Conservation (phyloP, 1,140 invertebrate genomes). For the Drosophila nigrodunni region DNA sequence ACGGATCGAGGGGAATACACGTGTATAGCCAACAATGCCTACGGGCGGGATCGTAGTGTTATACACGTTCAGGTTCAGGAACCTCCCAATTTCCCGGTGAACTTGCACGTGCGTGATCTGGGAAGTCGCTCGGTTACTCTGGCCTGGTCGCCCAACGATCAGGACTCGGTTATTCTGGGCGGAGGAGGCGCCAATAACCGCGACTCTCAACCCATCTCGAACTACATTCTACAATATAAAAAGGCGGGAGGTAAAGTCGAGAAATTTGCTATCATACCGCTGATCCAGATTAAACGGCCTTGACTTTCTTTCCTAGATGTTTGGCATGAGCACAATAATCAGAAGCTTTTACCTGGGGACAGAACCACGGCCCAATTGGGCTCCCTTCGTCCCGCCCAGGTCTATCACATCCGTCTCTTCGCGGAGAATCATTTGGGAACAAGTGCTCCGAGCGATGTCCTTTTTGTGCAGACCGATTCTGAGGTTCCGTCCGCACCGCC, state of each 20-base stretch:
- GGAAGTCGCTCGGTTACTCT: constrained; percentile 87
- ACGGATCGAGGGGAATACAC: constrained; percentile 89
- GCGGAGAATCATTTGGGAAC: constrained; percentile 89
- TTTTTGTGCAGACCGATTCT: constrained; percentile 88
- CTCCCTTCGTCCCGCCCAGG: constrained; percentile 88
- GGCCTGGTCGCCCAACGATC: constrained; percentile 86
- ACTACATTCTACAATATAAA: constrained; percentile 88
- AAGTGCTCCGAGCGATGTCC: constrained; percentile 87
- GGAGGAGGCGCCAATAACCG: constrained; percentile 51
- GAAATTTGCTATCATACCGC: no score
- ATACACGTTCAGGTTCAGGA: constrained; percentile 89
- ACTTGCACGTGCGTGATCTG: constrained; percentile 87
- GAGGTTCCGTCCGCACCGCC: constrained; percentile 90
- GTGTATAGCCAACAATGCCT: constrained; percentile 89
- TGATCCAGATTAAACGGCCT: neutral
- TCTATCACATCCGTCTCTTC: constrained; percentile 88
- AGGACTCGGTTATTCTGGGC: constrained; percentile 56
- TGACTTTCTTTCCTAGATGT: constrained; percentile 77
- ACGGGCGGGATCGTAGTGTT: constrained; percentile 88
- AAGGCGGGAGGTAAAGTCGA: constrained; percentile 85
- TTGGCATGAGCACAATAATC: constrained; percentile 86
- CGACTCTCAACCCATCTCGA: constrained; percentile 86
- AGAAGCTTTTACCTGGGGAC: constrained; percentile 86
- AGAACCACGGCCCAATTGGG: constrained; percentile 86
- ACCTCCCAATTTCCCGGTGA: constrained; percentile 88